Conservation (phyloP, 2,797 vertebrate species). For the Chrysocyon brachyurus region DNA sequence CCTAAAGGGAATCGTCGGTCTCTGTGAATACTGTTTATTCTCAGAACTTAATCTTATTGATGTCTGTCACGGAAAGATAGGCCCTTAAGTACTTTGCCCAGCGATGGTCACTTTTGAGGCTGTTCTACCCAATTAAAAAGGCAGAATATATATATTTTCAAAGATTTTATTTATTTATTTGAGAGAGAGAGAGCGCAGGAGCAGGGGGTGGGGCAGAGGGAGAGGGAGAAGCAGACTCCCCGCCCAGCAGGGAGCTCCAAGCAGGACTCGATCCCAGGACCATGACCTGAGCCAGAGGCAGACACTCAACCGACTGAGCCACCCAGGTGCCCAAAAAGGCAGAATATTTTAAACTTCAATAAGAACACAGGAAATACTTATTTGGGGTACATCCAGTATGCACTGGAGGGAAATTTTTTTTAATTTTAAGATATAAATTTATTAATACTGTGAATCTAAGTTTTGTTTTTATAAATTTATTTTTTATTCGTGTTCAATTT, state of each 20-base stretch:
- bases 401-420: not conserved
- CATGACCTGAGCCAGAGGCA: not conserved
- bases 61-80: constrained; percentile 55
- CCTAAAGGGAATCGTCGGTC: not conserved
- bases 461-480: too few relatives aligned
- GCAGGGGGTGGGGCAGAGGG: not conserved
- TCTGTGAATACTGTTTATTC: constrained; percentile 9
- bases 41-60: not conserved
- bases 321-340: not conserved
- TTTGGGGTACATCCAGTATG: not conserved
- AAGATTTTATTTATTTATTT: not conserved
- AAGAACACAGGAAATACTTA: constrained; percentile 13
- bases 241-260: not conserved
- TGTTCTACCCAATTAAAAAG: not conserved
- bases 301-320: not conserved
- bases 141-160: not conserved
- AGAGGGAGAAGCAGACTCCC: not conserved
- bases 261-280: not conserved
- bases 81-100: not conserved
- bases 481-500: too few relatives aligned
- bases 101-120: not conserved
- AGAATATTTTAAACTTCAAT: constrained; percentile 44
- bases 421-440: too few relatives aligned
- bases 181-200: not conserved
- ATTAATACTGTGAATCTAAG: too few relatives aligned